phyloP scores from a whole-genome alignment of 2,888 invertebrate genomes.

The Pocota personata region DNA sequence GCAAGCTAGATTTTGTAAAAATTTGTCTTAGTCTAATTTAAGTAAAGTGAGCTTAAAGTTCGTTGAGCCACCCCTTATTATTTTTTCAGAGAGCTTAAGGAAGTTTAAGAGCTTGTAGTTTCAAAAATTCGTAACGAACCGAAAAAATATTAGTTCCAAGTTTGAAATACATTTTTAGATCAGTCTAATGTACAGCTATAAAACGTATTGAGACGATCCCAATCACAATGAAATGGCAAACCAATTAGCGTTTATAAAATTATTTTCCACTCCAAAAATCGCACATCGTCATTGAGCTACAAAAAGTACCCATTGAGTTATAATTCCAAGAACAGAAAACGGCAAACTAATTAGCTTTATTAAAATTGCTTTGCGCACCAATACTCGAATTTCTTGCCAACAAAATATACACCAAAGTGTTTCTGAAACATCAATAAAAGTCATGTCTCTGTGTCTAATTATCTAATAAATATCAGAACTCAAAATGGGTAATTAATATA shows the following conservation, averaged over 20 bases:
- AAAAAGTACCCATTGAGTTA: background rate
- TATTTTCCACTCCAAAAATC: background rate
- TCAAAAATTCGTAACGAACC: too few species aligned
- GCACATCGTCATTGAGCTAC: background rate
- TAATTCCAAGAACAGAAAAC: background rate
- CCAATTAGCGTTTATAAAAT: background rate
- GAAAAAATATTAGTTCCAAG: too few species aligned
- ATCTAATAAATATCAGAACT: conserved; percentile 4
- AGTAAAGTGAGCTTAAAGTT: too few species aligned
- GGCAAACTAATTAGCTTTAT: background rate
- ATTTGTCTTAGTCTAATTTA: too few species aligned
- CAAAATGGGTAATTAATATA: conserved; percentile 2
- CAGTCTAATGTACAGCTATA: too few species aligned
- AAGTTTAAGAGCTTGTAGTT: too few species aligned
- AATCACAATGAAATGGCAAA: background rate
- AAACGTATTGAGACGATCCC: background rate
- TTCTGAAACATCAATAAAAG: background rate
- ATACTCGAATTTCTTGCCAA: background rate
- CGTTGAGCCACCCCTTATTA: too few species aligned
- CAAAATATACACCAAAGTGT: background rate
- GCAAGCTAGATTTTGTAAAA: too few species aligned
- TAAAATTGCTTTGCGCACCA: background rate
- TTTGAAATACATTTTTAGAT: too few species aligned
- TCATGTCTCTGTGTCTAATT: background rate
- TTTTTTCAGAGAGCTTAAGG: too few species aligned